A percentile compares a stretch with the other conserved stretches of the same genome.
These are phyloP conservation scores for Pangasius mekongensis DNA, from an alignment of 2,797 vertebrate species.

Conservation along the genomic window DNA sequence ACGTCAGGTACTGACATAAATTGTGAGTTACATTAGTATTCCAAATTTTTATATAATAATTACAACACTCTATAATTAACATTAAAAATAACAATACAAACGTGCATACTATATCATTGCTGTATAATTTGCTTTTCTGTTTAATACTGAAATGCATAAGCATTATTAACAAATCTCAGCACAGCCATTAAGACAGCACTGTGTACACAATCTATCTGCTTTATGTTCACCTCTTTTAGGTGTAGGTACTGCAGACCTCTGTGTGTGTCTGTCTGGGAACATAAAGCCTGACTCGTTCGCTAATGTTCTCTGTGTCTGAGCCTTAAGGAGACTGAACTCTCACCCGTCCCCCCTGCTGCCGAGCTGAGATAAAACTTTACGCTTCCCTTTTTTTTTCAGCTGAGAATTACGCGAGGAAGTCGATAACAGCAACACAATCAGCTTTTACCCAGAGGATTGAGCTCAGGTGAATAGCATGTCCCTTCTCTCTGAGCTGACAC, in stretches of 20 bases:
- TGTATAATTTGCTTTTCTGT: slow-evolving; percentile 34
- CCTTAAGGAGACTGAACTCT: slow-evolving; percentile 72
- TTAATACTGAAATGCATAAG: background rate
- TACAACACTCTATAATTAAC: background rate
- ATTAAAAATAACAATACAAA: background rate
- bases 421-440: slow-evolving; percentile 80
- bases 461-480: slow-evolving; percentile 71
- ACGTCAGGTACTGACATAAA: background rate
- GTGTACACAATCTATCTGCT: background rate
- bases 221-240: slow-evolving; percentile 12
- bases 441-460: slow-evolving; percentile 70
- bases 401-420: slow-evolving; percentile 78
- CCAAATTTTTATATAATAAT: background rate
- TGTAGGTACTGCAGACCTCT: slow-evolving; percentile 24
- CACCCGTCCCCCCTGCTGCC: slow-evolving; percentile 73
- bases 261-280: slow-evolving; percentile 41
- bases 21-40: background rate
- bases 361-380: slow-evolving; percentile 78
- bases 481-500: slow-evolving; percentile 76
- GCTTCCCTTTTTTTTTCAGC: slow-evolving; percentile 63
- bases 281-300: slow-evolving; percentile 46
- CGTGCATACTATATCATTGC: slow-evolving; percentile 22
- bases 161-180: background rate
- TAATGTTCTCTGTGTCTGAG: slow-evolving; percentile 67
- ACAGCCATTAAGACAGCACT: background rate